Evolutionary conservation across 2,113 vertebrate genomes (phyloP), one percentile per base, ranked within the genome.

Genomic region (Paedocypris sp.): DNA sequence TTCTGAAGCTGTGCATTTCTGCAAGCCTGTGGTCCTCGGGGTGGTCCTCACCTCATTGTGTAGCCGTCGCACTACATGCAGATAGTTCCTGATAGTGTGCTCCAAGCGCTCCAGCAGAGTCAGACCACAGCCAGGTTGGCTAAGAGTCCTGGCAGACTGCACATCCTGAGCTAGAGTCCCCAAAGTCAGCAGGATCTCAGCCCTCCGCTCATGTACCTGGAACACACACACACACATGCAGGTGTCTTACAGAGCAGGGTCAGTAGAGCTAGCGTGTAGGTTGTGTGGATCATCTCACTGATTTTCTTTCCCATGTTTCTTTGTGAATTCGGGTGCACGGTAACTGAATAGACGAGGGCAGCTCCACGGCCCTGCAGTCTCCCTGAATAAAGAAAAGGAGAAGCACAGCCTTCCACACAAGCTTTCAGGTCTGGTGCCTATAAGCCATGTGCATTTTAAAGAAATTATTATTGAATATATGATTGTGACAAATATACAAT

Each of bases 71-170:
- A 83, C 52, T 23, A 80, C 76, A 50, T 72, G 66, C 56, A 76
- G 64, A 70, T 86, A 78, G 73, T 82, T 81, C 57, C 72, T 75
- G 64, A 82, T 68, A 66, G 75, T 84, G 45, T 63, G 74, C 38
- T 82, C 70, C 48, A 83, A 52, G 50, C 57, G 73, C 60, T 68
- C 69, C 60, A 83, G 77, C 5, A 75, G 47, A 8, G 20, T 45
- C 47, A 61, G 20, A 0, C 11, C 70, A 69, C 82, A 84, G 50
- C 48, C 66, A 41, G 71, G 11, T 35, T 64, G 68, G 60, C 26
- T 64, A 23, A 19, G 33, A 8, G 35, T 56, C 50, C 35, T 78
- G 26, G 68, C 53, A 11, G 45, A 28, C 35, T 58, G 68, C 50
- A 83, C 72, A 64, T 73, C 61, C 61, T 79, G 64, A 9, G 26